phyloP scores from a whole-genome alignment of 2,888 invertebrate species.

The Rhaphigaster nebulosa region DNA sequence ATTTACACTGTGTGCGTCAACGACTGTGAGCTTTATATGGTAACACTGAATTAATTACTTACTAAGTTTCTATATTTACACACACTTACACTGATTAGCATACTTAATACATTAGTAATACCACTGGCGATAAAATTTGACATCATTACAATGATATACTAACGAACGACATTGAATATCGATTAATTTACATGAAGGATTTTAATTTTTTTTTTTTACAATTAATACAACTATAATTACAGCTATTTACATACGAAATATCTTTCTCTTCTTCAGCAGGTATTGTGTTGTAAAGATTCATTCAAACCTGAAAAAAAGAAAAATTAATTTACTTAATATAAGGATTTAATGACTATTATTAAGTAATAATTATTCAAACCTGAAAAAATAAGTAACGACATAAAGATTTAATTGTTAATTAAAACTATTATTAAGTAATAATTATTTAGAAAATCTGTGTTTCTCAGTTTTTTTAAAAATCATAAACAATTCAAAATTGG shows the following conservation, averaged over 20 bases:
- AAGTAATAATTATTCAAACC: no score
- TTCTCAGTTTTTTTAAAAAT: no score
- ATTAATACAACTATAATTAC: constrained; percentile 3
- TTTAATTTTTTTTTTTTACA: background rate
- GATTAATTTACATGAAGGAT: background rate
- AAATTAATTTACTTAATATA: no score
- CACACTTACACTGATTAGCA: background rate
- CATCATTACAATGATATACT: background rate
- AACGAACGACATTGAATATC: background rate
- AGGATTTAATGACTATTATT: no score
- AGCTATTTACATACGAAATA: background rate
- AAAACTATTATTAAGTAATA: no score
- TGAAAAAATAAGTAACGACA: no score
- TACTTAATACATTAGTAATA: background rate
- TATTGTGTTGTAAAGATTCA: background rate
- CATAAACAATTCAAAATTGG: no score
- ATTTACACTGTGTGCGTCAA: constrained; percentile 25
- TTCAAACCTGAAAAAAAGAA: constrained; percentile 3
- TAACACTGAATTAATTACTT: background rate
- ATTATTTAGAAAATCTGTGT: no score
- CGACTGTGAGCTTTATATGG: constrained; percentile 12
- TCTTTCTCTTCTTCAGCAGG: background rate
- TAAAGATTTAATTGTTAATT: no score
- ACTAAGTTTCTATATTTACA: background rate
- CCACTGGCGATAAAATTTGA: background rate